phyloP scores from a whole-genome alignment of 2,888 invertebrate species.

The Eueremaeus valkanovi region DNA sequence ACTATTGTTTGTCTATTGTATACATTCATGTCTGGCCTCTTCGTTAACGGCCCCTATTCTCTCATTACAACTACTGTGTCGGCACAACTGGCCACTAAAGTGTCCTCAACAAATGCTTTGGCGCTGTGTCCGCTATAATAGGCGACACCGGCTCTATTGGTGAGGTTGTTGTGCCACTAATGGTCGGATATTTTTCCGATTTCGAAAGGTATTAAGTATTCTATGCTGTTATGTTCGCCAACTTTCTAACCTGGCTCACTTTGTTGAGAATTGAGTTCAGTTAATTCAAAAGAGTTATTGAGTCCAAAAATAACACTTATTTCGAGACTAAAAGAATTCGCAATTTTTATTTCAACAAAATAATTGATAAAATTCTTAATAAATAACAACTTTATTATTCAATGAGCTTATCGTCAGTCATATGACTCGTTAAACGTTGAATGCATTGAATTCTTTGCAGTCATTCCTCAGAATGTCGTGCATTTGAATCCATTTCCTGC shows the following conservation, averaged over 20 bases:
- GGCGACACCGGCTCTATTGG: constrained; percentile 92
- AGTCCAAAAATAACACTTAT: background rate
- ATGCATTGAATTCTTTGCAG: no score
- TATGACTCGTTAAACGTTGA: no score
- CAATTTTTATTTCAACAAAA: no score
- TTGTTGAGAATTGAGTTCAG: constrained; percentile 38
- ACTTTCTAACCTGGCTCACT: constrained; percentile 68
- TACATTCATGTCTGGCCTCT: constrained; percentile 44
- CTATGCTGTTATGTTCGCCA: constrained; percentile 79
- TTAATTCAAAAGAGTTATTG: constrained; percentile 27
- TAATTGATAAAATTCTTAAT: no score
- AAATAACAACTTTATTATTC: no score
- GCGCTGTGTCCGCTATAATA: constrained; percentile 93
- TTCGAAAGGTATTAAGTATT: constrained; percentile 81
- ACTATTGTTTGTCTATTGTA: no score
- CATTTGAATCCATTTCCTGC: no score
- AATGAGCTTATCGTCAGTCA: no score
- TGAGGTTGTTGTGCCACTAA: constrained; percentile 85
- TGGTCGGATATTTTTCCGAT: constrained; percentile 72
- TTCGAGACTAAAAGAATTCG: background rate
- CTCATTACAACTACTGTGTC: constrained; percentile 94
- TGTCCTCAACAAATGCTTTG: constrained; percentile 63
- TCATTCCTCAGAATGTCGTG: no score
- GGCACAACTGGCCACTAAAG: constrained; percentile 65
- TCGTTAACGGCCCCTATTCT: constrained; percentile 91